Conservation (phyloP, 2,888 invertebrate species). For the Drosophila putrida region DNA sequence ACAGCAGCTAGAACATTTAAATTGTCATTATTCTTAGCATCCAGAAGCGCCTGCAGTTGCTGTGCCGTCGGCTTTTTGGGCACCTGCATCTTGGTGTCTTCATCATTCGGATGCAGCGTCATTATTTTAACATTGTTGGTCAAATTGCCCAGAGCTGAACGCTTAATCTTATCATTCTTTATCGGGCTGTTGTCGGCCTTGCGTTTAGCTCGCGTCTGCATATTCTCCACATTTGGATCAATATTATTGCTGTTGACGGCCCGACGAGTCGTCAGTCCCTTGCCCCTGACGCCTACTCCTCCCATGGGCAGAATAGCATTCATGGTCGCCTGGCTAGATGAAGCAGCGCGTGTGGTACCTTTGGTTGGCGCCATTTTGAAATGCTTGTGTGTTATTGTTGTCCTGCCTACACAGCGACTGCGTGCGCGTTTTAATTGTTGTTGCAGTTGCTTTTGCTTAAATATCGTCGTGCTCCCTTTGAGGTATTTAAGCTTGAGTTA, state of each 20-base stretch:
- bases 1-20: conserved; percentile 33
- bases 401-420: conserved; percentile 46
- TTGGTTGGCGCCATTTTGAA: conserved; percentile 85
- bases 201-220: conserved; percentile 87
- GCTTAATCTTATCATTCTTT: conserved; percentile 91
- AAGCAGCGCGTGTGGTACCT: conserved; percentile 74
- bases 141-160: conserved; percentile 94
- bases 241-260: conserved; percentile 57
- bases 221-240: conserved; percentile 81
- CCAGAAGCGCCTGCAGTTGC: conserved; percentile 67
- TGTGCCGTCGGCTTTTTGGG: conserved; percentile 72
- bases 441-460: conserved; percentile 31
- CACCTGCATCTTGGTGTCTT: conserved; percentile 85
- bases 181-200: conserved; percentile 93
- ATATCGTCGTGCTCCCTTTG: conserved; percentile 11
- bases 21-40: conserved; percentile 73
- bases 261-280: conserved; percentile 77
- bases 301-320: conserved; percentile 71
- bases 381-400: conserved; percentile 39
- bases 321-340: conserved; percentile 65
- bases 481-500: neutral
- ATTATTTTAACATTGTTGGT: conserved; percentile 87
- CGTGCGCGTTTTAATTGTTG: conserved; percentile 29
- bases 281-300: conserved; percentile 61
- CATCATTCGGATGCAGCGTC: conserved; percentile 74